Evolutionary conservation across 2,797 vertebrate species (phyloP).

Genomic region (Pteropus rufus): DNA sequence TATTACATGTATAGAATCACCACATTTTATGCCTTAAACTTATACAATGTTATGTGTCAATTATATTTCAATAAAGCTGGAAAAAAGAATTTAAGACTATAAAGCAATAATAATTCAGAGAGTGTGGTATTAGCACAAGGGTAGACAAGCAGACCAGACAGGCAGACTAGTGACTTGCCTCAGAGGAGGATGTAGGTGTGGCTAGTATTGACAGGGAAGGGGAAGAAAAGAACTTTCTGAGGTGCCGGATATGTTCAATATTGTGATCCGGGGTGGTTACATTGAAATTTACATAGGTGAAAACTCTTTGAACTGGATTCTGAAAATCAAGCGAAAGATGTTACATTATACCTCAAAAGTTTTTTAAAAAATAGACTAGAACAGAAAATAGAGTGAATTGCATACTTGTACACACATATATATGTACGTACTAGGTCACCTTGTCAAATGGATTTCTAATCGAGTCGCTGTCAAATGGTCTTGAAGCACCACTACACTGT

Average conservation of each 20-base stretch:
- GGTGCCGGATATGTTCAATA: neutral
- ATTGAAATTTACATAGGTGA: neutral
- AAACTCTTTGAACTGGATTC: neutral
- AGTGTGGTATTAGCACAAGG: neutral
- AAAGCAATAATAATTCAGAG: neutral
- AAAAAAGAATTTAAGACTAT: neutral
- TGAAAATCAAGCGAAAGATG: neutral
- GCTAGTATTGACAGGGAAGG: neutral
- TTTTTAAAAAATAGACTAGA: neutral
- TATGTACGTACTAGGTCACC: neutral
- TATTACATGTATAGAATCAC: too few relatives aligned
- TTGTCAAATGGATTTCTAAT: neutral
- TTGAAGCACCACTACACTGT: neutral
- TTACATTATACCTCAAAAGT: neutral
- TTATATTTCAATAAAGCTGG: too few relatives aligned
- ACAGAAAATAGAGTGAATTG: neutral
- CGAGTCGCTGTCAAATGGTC: neutral
- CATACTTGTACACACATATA: neutral
- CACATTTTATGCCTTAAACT: too few relatives aligned
- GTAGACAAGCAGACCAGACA: neutral
- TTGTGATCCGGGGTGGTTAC: neutral
- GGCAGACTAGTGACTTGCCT: neutral
- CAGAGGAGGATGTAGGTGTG: neutral
- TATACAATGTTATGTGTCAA: too few relatives aligned
- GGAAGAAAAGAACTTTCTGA: neutral